A percentile compares a stretch with the other conserved stretches of the same genome.
These are phyloP conservation scores for Acarapis woodi DNA, from an alignment of 1,140 invertebrate genomes.

Conservation along the genomic window DNA sequence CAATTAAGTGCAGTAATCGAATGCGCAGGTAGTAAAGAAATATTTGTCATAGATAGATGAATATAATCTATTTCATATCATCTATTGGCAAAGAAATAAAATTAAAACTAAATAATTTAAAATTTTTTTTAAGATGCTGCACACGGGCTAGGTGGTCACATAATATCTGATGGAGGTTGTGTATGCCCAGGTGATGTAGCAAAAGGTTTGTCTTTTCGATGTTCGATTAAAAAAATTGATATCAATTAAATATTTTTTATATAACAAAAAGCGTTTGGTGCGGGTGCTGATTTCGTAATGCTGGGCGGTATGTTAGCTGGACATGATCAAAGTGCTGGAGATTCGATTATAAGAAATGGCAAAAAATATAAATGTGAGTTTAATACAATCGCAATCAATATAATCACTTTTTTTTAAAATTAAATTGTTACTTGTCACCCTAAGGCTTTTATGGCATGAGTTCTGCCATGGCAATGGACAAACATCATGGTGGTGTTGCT, in stretches of 20 bases:
- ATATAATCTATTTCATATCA: too few relatives aligned
- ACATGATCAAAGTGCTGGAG: constrained; percentile 70
- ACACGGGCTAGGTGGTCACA: constrained; percentile 61
- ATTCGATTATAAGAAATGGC: constrained; percentile 50
- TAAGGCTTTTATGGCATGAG: constrained; percentile 83
- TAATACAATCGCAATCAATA: too few relatives aligned
- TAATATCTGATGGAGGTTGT: constrained; percentile 79
- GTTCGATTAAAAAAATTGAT: too few relatives aligned
- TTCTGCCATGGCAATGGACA: constrained; percentile 67
- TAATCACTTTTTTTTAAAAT: too few relatives aligned
- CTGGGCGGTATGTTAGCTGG: constrained; percentile 81
- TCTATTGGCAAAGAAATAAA: too few relatives aligned
- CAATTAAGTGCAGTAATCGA: constrained; percentile 77
- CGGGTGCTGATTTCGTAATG: constrained; percentile 89
- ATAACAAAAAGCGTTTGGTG: constrained; percentile 84
- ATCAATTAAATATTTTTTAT: too few relatives aligned
- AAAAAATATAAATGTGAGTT: constrained; percentile 60
- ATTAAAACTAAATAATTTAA: too few relatives aligned
- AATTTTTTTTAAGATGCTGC: too few relatives aligned
- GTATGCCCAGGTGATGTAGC: constrained; percentile 47
- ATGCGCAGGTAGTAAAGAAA: too few relatives aligned
- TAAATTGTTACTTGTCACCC: too few relatives aligned
- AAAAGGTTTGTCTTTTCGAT: too few relatives aligned
- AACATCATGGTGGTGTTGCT: constrained; percentile 52
- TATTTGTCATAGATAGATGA: too few relatives aligned